Evolutionary conservation across 2,888 invertebrate species (phyloP).

Genomic region (Antheraea yamamai): DNA sequence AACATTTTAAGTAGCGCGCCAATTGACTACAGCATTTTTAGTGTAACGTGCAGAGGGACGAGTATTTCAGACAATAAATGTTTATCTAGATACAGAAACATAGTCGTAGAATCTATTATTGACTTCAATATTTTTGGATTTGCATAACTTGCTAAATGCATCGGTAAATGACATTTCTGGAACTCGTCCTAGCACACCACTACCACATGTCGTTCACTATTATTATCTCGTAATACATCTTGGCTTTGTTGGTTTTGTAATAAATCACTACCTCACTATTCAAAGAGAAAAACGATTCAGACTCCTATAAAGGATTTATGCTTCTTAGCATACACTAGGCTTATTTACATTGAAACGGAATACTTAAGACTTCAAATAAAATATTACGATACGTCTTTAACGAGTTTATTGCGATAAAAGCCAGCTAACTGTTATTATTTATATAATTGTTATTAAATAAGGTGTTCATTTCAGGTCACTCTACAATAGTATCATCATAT

Average conservation of each 20-base stretch:
- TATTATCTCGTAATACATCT: neutral
- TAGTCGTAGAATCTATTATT: neutral
- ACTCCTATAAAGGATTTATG: neutral
- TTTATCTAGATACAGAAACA: neutral
- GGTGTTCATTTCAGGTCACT: constrained; percentile 45
- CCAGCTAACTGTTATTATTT: constrained; percentile 31
- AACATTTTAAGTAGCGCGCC: neutral
- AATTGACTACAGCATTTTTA: neutral
- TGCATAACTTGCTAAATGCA: neutral
- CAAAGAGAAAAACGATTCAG: neutral
- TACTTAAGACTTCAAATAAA: constrained; percentile 7
- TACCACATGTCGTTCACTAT: neutral
- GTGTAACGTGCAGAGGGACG: no score
- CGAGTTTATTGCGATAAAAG: constrained; percentile 23
- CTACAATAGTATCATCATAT: constrained; percentile 50
- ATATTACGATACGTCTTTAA: constrained; percentile 5
- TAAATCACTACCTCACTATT: constrained; percentile 2
- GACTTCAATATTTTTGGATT: neutral
- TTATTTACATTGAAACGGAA: constrained; percentile 11
- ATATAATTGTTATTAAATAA: constrained; percentile 46
- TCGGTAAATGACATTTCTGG: neutral
- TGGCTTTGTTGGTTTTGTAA: neutral
- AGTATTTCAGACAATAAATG: no score
- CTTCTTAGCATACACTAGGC: neutral
- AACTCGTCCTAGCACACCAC: neutral